A percentile compares a stretch with the other conserved stretches of the same genome.
Conservation (phyloP, 2,888 invertebrate species). For the Cosmia trapezina region DNA sequence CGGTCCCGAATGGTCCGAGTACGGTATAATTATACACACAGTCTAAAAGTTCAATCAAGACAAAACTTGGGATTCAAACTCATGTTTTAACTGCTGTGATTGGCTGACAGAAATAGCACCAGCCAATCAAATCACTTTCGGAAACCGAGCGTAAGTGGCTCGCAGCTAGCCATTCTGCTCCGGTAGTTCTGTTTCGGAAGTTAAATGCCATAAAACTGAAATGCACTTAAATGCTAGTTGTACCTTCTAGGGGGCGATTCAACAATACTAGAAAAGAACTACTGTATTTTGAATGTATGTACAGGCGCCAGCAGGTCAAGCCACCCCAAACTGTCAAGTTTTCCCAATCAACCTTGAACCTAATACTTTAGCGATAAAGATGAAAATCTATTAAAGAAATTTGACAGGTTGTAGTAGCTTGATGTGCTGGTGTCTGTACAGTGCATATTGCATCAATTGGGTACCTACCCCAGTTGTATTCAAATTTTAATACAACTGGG, state of each 20-base stretch:
- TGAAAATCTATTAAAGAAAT: no score
- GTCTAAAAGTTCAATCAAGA: neutral
- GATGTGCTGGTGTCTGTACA: no score
- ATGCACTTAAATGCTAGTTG: neutral
- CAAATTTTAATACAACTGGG: no score
- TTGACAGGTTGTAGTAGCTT: no score
- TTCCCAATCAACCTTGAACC: no score
- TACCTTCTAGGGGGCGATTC: neutral
- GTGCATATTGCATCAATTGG: no score
- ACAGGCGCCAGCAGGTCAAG: no score
- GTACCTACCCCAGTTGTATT: no score
- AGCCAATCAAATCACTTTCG: conserved; percentile 11
- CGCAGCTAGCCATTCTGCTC: neutral
- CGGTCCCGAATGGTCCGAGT: neutral
- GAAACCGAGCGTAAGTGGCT: conserved; percentile 7
- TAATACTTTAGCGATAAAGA: no score
- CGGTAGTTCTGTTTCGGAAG: conserved; percentile 3
- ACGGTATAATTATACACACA: neutral
- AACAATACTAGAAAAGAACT: neutral
- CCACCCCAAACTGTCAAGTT: no score
- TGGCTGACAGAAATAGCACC: neutral
- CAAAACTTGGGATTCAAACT: conserved; percentile 1
- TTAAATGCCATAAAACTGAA: neutral
- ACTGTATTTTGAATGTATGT: no score
- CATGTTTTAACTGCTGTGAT: neutral